phyloP scores from a whole-genome alignment of 2,113 vertebrate species.

The Sclerurus mexicanus region DNA sequence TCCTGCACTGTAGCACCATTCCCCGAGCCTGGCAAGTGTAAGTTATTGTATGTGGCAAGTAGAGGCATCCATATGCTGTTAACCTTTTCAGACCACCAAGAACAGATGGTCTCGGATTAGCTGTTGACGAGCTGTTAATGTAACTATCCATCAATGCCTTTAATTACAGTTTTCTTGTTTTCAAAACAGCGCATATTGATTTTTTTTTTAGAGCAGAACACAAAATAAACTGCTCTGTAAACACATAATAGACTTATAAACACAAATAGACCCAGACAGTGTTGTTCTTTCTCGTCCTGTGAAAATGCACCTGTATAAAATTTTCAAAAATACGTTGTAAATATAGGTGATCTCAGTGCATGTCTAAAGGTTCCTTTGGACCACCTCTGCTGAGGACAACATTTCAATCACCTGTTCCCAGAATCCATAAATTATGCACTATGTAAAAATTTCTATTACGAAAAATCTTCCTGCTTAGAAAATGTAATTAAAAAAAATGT shows the following conservation, averaged over 20 bases:
- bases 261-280: not conserved
- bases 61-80: not conserved
- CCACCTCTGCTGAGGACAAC: not conserved
- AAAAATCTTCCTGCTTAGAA: not conserved
- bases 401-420: not conserved
- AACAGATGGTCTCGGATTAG: conserved; percentile 38
- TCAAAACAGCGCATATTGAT: not conserved
- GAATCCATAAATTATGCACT: not conserved
- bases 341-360: not conserved
- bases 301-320: not conserved
- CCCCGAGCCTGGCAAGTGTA: not conserved
- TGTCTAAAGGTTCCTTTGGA: not conserved
- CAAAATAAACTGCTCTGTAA: not conserved
- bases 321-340: not conserved
- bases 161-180: conserved; percentile 26
- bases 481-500: conserved; percentile 38
- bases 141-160: conserved; percentile 25
- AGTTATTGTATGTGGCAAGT: not conserved
- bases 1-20: not conserved
- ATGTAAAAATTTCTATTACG: not conserved
- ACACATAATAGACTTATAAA: not conserved
- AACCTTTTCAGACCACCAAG: not conserved
- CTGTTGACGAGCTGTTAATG: conserved; percentile 19
- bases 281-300: not conserved
- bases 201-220: not conserved